Base-by-base conservation (phyloP, 2,113 vertebrate genomes). In the Ursus arctos region DNA sequence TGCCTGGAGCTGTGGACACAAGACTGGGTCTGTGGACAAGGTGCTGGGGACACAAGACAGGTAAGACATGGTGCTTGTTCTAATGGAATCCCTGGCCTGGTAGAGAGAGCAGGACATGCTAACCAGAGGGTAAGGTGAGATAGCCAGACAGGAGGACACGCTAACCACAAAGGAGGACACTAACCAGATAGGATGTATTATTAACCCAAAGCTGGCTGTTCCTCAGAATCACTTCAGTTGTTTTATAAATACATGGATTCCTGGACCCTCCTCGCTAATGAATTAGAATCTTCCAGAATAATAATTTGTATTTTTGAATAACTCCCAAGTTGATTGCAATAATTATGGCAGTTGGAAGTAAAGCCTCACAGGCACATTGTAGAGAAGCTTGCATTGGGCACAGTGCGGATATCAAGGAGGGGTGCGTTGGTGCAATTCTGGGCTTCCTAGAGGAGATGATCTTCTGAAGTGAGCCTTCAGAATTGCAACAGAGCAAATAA, bases 171-270 rank as follows among this genome's bases (percentile, higher is more conserved):
- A 22, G 28, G 31, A 81, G 71, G 59, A n/a, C 24, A 7, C 61
- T 81, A 85, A 86, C 1, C 31, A 91, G 51, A 61, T 28, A 6
- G 7, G 28, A 88, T 40, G 9, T 31, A 63, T 43, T 87, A 18
- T 40, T 96, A 90, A 63, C 40, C 43, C 36, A 94, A 80, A 69
- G 6, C 40, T 72, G 8, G 1, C 2, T 49, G 28, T 61, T 95
- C 12, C 18, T 93, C 72, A 88, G 26, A 69, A 88, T 92, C 43
- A 71, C n/a, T 4, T 86, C 47, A 67, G 67, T 57, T 81, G 49
- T 94, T 96, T 89, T 80, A 67, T 80, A 92, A 94, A 94, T 43
- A 51, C 49, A 43, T 7, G 40, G 49, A 80, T 69, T 82, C 24
- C 40, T 51, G 28, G 26, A 7, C 11, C 28, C 47, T n/a, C n/a